Conservation (phyloP, 2,113 vertebrate genomes). For the Microtus oregoni region DNA sequence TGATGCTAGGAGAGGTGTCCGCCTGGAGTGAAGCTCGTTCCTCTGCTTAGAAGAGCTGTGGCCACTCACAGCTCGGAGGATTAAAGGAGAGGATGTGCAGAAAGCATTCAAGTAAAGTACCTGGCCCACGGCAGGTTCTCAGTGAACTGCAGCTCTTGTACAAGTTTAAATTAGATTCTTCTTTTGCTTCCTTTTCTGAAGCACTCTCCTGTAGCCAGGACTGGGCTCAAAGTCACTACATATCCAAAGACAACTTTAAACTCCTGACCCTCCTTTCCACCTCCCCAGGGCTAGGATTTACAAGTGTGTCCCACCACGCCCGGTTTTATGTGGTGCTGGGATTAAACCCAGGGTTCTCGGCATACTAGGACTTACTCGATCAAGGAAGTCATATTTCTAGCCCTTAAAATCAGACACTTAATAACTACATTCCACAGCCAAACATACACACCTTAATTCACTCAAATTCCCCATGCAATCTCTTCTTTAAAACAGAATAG, state of each 20-base stretch:
- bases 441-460: not conserved
- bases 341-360: not conserved
- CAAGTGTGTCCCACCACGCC: no score
- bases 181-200: not conserved
- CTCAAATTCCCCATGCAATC: slow-evolving; percentile 11
- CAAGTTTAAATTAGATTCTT: not conserved
- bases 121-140: not conserved
- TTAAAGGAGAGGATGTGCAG: not conserved
- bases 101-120: not conserved
- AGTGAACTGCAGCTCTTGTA: not conserved
- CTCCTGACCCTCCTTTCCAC: not conserved
- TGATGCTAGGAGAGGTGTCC: not conserved
- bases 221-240: not conserved
- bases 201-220: not conserved
- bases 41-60: not conserved
- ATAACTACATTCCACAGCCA: slow-evolving; percentile 23
- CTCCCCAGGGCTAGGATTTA: not conserved
- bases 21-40: not conserved
- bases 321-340: not conserved
- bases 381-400: not conserved
- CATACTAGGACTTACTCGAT: no score
- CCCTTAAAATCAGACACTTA: not conserved
- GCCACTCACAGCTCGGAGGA: not conserved
- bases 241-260: not conserved
- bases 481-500: not conserved